Conservation (phyloP, 2,888 invertebrate species). For the Folsomia manolachei region DNA sequence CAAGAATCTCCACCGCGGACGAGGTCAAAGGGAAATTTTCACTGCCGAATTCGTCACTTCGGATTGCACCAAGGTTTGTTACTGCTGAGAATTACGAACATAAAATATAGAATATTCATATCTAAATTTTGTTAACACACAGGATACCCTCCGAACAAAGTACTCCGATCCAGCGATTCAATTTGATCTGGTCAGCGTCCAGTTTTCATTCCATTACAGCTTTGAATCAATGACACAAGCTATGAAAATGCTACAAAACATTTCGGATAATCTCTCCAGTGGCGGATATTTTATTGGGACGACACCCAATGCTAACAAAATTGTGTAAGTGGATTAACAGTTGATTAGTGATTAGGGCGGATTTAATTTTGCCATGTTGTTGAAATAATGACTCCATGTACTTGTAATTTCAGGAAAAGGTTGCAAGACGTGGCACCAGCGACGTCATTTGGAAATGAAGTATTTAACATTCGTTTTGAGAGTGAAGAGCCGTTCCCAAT, state of each 20-base stretch:
- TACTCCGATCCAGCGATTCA: constrained; percentile 73
- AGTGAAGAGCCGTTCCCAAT: constrained; percentile 65
- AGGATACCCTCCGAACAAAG: constrained; percentile 67
- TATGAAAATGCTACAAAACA: constrained; percentile 87
- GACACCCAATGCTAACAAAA: constrained; percentile 88
- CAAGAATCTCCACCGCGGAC: constrained; percentile 33
- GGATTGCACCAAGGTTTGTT: constrained; percentile 76
- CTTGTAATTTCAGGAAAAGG: background rate
- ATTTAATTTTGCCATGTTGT: background rate
- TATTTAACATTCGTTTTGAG: constrained; percentile 72
- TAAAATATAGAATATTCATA: constrained; percentile 1
- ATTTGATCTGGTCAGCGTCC: constrained; percentile 90
- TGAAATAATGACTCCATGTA: constrained; percentile 49
- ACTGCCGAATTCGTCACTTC: constrained; percentile 86
- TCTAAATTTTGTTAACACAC: background rate
- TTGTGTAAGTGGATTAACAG: constrained; percentile 63
- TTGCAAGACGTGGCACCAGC: background rate
- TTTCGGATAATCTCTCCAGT: constrained; percentile 78
- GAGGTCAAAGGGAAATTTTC: constrained; percentile 60
- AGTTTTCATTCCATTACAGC: constrained; percentile 97
- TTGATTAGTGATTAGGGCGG: background rate
- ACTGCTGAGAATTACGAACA: background rate
- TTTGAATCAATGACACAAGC: constrained; percentile 87
- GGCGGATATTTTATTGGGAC: constrained; percentile 97
- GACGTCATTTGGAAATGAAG: constrained; percentile 68